Evolutionary conservation across 2,113 vertebrate genomes (phyloP).

Genomic region (Shinisaurus crocodilurus): DNA sequence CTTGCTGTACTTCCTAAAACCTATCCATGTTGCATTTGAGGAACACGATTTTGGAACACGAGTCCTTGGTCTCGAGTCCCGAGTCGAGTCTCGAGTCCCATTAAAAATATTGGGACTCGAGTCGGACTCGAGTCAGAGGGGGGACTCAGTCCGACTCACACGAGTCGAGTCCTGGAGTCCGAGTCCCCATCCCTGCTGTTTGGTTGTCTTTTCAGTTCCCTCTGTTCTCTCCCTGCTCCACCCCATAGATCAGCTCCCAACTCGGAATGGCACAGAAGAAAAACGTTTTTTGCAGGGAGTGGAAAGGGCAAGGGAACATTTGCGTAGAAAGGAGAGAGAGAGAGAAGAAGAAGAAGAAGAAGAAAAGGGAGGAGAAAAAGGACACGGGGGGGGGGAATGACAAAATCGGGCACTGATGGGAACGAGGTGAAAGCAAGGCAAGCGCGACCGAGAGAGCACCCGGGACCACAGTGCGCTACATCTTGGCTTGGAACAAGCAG

Average conservation of each 20-base stretch:
- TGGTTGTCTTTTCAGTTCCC: not conserved
- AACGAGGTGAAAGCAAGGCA: conserved; percentile 29
- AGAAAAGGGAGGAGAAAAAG: not conserved
- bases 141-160: too few relatives aligned
- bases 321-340: not conserved
- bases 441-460: conserved; percentile 1
- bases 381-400: not conserved
- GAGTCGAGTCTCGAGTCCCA: too few relatives aligned
- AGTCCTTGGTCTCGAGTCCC: too few relatives aligned
- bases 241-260: not conserved
- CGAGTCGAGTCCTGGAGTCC: too few relatives aligned
- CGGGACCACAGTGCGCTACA: conserved; percentile 32
- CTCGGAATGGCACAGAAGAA: not conserved
- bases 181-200: too few relatives aligned
- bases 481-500: conserved; percentile 68
- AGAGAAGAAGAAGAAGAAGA: too few relatives aligned
- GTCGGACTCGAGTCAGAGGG: too few relatives aligned
- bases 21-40: too few relatives aligned
- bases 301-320: not conserved
- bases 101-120: too few relatives aligned
- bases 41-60: too few relatives aligned
- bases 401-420: too few relatives aligned
- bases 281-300: not conserved
- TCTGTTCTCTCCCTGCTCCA: not conserved
- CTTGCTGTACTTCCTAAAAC: too few relatives aligned